Conservation (phyloP, 2,113 vertebrate genomes). For the Sceloporus tristichus region DNA sequence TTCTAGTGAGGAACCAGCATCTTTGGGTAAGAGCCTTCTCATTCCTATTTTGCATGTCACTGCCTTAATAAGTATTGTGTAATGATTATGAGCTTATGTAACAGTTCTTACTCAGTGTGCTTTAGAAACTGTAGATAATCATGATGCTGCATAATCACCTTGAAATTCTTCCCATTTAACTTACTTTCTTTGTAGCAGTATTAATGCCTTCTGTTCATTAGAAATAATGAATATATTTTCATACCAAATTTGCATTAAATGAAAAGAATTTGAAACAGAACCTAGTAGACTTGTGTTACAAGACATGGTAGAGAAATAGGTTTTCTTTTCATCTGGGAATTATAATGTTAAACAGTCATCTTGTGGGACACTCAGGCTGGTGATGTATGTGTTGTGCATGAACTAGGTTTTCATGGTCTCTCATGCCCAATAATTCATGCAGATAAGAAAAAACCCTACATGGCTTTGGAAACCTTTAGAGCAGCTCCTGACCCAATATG, state of each 20-base stretch:
- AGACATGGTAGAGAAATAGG: too few relatives aligned
- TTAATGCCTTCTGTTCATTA: background rate
- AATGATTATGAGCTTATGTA: too few relatives aligned
- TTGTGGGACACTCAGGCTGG: background rate
- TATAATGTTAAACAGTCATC: background rate
- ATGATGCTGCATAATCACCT: background rate
- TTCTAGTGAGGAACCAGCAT: too few relatives aligned
- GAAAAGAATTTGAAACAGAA: too few relatives aligned
- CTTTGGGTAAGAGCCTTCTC: too few relatives aligned
- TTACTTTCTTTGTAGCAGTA: background rate
- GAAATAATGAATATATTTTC: background rate
- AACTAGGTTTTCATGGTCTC: background rate
- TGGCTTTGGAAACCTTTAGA: background rate
- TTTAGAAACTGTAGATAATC: background rate
- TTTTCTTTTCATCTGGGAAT: background rate
- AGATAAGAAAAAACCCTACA: background rate
- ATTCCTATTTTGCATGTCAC: too few relatives aligned
- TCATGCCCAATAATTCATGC: background rate
- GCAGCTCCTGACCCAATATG: background rate
- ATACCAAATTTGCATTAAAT: background rate
- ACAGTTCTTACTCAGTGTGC: too few relatives aligned
- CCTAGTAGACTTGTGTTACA: too few relatives aligned
- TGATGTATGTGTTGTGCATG: background rate
- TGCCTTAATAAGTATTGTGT: too few relatives aligned
- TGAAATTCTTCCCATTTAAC: background rate